Evolutionary conservation across 2,888 invertebrate species (phyloP).

Genomic region (Sepioteuthis lessoniana): DNA sequence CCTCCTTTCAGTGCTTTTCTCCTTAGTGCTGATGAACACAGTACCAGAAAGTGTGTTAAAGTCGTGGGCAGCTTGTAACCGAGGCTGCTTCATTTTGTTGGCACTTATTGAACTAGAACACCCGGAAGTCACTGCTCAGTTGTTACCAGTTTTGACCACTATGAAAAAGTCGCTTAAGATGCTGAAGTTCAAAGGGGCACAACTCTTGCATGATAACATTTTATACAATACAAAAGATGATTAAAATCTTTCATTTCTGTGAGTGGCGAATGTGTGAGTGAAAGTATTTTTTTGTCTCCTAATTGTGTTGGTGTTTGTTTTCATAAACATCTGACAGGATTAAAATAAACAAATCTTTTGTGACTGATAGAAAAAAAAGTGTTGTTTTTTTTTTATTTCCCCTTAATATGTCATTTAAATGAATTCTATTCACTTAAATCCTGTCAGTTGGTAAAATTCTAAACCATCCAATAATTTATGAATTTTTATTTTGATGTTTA

Average conservation of each 20-base stretch:
- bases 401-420: no score
- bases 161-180: slow-evolving; percentile 68
- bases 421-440: no score
- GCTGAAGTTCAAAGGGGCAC: slow-evolving; percentile 72
- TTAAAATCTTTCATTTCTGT: neutral
- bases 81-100: slow-evolving; percentile 74
- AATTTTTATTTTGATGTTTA: no score
- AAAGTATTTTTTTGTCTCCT: neutral
- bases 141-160: slow-evolving; percentile 62
- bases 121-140: slow-evolving; percentile 63
- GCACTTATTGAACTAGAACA: slow-evolving; percentile 68
- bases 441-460: no score
- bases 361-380: neutral
- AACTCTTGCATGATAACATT: slow-evolving; percentile 59
- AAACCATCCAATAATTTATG: no score
- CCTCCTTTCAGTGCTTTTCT: slow-evolving; percentile 70
- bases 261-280: neutral
- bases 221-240: slow-evolving; percentile 45
- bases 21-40: slow-evolving; percentile 67
- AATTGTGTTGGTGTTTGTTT: neutral
- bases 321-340: neutral
- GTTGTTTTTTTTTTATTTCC: neutral
- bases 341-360: neutral
- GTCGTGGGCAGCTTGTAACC: slow-evolving; percentile 74
- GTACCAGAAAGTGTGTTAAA: slow-evolving; percentile 69